Evolutionary conservation across 2,888 invertebrate species (phyloP), one percentile per base, ranked within the genome.

Genomic region (Steromphala cineraria): DNA sequence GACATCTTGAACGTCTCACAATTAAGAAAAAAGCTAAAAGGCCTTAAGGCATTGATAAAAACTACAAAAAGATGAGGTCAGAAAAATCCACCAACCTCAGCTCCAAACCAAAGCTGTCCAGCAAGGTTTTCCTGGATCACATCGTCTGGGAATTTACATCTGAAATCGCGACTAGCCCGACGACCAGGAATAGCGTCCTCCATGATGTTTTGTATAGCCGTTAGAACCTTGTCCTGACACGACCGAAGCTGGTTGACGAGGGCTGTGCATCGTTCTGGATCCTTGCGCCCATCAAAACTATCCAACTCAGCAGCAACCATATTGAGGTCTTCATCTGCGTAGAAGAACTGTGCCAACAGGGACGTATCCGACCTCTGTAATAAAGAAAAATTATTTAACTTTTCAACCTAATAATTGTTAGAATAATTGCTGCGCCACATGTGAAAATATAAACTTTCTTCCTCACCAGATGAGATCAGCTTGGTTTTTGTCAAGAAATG

Each of bases 91-190:
- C 46, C 80, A 76, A 97, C 97, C 96, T 99, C 99, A 81, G 99
- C 99, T 21, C 99, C 99, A 94, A 99, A 99, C 99, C 99, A 99
- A 67, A 99, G 95, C 94, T 99, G 99, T 0, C 99, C 99, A 55
- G 99, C 98, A 83, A 99, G 95, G 94, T 98, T 99, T 93, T 99
- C 99, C 94, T 99, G 99, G 87, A 99, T 95, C 15, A 99, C 98
- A 93, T 99, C 99, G 93, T 99, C 99, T 0, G 99, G 99, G 92
- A 99, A 99, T 94, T 99, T 99, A 81, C 98, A 98, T 75, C 99
- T 95, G 94, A 99, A 99, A 90, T 99, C 98, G 67, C 99, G 95
- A 86, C 97, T 96, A 80, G 98, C 98, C 80, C 98, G 95, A 93
- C 97, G 97, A 85, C 96, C 96, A 3, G 95, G 95, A 81, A 98